Percentiles rank a stretch among this genome's conserved stretches.
phyloP scores from a whole-genome alignment of 2,113 vertebrate genomes.

The cattle (Bos taurus) region ARS-UCD2.0 NC_037331.1:71958501-71959000 shows the following conservation, averaged over 20 bases:
- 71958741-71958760: neutral
- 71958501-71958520: neutral
- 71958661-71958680: neutral
- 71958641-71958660: neutral
- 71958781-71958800: neutral
- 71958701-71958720: neutral
- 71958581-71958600: neutral
- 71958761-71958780: neutral
- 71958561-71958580: neutral
- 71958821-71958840: neutral
- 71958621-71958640: neutral
- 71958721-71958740: neutral
- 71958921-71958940: neutral
- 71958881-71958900: neutral
- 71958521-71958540: neutral
- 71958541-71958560: neutral
- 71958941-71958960: neutral
- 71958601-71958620: neutral
- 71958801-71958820: neutral
- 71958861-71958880: conserved; percentile 8
- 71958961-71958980: neutral
- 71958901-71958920: conserved; percentile 7
- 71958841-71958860: neutral
- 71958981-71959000: neutral
- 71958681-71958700: neutral